A percentile compares a stretch with the other conserved stretches of the same genome.
phyloP scores from a whole-genome alignment of 2,113 vertebrate genomes.

The Struthidea cinerea region DNA sequence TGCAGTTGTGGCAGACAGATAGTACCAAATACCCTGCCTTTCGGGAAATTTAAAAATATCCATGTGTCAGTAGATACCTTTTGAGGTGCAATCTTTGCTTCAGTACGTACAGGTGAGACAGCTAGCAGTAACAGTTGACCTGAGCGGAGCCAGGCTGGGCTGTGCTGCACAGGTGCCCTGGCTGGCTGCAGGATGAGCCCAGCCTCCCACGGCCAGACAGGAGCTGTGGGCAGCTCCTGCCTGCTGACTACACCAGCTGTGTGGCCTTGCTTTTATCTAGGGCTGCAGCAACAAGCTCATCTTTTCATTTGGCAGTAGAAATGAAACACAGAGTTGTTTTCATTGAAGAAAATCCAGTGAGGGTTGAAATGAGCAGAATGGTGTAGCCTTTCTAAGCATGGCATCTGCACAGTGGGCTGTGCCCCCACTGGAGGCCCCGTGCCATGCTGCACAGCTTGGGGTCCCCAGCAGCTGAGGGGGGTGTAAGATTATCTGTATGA shows the following conservation, averaged over 20 bases:
- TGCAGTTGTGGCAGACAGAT: too few relatives aligned
- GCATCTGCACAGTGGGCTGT: not conserved
- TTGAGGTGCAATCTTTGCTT: too few relatives aligned
- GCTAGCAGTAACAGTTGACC: not conserved
- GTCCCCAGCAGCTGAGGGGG: not conserved
- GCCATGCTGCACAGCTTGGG: accelerated
- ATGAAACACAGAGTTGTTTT: not conserved
- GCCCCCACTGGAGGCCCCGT: accelerated
- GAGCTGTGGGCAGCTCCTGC: not conserved
- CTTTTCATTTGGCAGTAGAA: not conserved
- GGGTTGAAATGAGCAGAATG: not conserved
- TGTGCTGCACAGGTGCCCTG: not conserved
- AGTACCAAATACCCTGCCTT: too few relatives aligned
- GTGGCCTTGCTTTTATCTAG: not conserved
- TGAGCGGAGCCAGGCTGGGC: not conserved
- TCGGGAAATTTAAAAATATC: too few relatives aligned
- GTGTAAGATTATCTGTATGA: not conserved
- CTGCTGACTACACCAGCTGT: accelerated
- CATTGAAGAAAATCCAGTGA: not conserved
- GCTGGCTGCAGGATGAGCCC: not conserved
- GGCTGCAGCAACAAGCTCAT: not conserved
- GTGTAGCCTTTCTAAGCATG: not conserved
- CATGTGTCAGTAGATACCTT: too few relatives aligned
- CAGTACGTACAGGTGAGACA: too few relatives aligned
- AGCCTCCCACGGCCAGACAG: not conserved